Conservation (phyloP, 2,113 vertebrate species). For the Tragelaphus imberbis region DNA sequence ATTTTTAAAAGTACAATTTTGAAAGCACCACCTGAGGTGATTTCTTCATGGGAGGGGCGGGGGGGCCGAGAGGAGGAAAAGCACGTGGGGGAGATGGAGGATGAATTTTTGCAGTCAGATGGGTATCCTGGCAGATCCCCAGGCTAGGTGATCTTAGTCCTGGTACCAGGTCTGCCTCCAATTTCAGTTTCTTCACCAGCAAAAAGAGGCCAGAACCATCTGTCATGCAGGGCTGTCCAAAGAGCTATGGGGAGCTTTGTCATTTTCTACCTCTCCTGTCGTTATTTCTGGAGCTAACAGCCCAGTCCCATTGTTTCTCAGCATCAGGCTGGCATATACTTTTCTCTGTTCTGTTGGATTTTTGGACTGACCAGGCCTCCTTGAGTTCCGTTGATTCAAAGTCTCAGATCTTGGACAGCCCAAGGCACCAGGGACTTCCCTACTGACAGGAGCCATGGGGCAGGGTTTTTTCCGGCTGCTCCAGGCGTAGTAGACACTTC, state of each 20-base stretch:
- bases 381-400: background rate
- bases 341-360: background rate
- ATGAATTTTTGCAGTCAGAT: background rate
- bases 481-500: background rate
- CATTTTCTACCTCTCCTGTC: background rate
- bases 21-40: background rate
- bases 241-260: background rate
- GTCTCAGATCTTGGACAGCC: background rate
- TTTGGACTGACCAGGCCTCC: background rate
- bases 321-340: background rate
- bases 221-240: background rate
- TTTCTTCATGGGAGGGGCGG: background rate
- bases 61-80: background rate
- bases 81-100: fast-evolving
- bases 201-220: background rate
- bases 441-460: background rate
- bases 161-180: background rate
- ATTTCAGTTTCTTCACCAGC: background rate
- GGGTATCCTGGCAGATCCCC: background rate
- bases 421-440: background rate
- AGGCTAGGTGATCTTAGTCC: background rate
- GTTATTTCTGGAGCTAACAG: background rate
- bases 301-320: background rate
- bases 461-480: background rate
- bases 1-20: background rate